Conservation (phyloP, 2,113 vertebrate species). For the Hemibagrus wyckioides region DNA sequence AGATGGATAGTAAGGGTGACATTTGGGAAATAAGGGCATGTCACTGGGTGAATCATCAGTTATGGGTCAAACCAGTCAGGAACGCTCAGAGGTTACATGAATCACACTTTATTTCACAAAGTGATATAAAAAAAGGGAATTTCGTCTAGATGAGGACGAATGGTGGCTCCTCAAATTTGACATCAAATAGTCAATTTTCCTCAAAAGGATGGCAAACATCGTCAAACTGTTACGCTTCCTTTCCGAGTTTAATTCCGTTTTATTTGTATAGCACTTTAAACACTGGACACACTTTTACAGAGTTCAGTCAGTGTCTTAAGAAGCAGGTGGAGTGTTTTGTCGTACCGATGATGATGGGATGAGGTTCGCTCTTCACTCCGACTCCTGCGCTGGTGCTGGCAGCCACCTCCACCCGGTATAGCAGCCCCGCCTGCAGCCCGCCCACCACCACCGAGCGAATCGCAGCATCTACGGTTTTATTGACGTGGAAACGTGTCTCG, state of each 20-base stretch:
- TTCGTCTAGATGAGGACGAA: conserved; percentile 9
- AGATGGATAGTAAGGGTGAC: conserved; percentile 74
- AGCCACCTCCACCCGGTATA: conserved; percentile 93
- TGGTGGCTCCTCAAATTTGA: not conserved
- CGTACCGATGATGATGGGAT: conserved; percentile 92
- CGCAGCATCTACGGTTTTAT: conserved; percentile 96
- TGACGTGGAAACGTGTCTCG: conserved; percentile 96
- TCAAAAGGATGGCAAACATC: not conserved
- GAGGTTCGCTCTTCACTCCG: conserved; percentile 93
- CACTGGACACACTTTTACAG: no score
- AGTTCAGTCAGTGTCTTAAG: no score
- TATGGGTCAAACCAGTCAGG: conserved; percentile 74
- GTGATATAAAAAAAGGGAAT: not conserved
- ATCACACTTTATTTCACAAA: conserved; percentile 57
- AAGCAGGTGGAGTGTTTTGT: conserved; percentile 9
- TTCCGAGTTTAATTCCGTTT: not conserved
- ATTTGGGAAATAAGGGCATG: conserved; percentile 76
- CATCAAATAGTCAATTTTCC: not conserved
- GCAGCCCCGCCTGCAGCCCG: conserved; percentile 90
- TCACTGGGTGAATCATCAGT: conserved; percentile 71
- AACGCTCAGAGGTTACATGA: conserved; percentile 64
- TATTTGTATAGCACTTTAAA: no score
- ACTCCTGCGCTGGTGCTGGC: conserved; percentile 94
- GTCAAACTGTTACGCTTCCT: not conserved
- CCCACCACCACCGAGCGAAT: conserved; percentile 96